Evolutionary conservation across 1,140 invertebrate genomes (phyloP).

Genomic region (Cylas formicarius): DNA sequence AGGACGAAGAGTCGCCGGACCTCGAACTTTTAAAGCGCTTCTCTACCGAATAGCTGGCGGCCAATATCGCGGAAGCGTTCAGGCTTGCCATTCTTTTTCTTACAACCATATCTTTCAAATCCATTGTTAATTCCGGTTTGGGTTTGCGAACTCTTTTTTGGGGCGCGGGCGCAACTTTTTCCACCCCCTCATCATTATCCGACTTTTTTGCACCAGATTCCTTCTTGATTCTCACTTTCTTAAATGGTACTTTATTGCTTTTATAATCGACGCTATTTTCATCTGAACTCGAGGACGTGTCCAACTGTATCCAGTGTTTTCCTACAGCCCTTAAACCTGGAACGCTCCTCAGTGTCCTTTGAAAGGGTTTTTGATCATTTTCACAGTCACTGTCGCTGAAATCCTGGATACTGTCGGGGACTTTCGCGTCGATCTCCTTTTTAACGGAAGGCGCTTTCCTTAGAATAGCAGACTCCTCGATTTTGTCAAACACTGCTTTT

Average conservation of each 20-base stretch:
- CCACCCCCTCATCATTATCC: constrained; percentile 9
- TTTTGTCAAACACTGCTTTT: constrained; percentile 53
- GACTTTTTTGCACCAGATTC: constrained; percentile 11
- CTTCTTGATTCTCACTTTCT: constrained; percentile 21
- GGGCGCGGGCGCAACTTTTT: constrained; percentile 13
- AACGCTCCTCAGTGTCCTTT: constrained; percentile 58
- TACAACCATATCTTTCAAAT: constrained; percentile 80
- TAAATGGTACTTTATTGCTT: constrained; percentile 15
- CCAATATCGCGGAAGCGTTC: constrained; percentile 86
- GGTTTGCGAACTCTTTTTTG: constrained; percentile 31
- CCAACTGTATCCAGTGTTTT: constrained; percentile 74
- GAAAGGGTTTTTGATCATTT: constrained; percentile 35
- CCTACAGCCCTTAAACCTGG: constrained; percentile 68
- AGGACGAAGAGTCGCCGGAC: constrained; percentile 46
- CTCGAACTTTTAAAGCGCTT: constrained; percentile 54
- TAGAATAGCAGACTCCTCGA: constrained; percentile 38
- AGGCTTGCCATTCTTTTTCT: constrained; percentile 87
- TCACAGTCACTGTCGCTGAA: constrained; percentile 36
- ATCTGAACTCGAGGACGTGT: constrained; percentile 50
- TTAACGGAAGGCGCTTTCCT: constrained; percentile 32
- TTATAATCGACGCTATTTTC: constrained; percentile 40
- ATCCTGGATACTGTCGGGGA: not conserved
- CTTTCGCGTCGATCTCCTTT: constrained; percentile 27
- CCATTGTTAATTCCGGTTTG: constrained; percentile 63
- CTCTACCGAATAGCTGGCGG: constrained; percentile 77